Evolutionary conservation across 1,140 invertebrate species (phyloP), one percentile per base, ranked within the genome.

Genomic region (Zeugodacus cucurbitae): DNA sequence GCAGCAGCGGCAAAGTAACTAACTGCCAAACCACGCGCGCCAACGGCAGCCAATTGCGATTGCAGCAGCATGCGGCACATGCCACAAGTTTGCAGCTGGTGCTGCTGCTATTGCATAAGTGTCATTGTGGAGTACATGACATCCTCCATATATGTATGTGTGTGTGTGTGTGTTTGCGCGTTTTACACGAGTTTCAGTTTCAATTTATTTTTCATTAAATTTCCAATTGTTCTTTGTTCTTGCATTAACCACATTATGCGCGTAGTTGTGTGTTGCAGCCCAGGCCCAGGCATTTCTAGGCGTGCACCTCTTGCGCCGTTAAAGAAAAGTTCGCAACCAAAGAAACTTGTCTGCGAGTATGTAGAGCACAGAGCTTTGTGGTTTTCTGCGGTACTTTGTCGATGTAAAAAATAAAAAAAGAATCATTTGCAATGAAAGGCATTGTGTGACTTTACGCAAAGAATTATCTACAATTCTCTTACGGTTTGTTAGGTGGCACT

Each of bases 131-230:
- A 82, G 48, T 82, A 41, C 37, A 14, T 44, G 22, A 4, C 14
- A 70, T 0, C 11, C 17, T 4, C 3, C 14, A 54, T 54, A 26
- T 41, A 32, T 22, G 10, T 3, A 22, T n/a, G 70, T 22, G 22
- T 8, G 14, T 74, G 37, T 26, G 20, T 82, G 41, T 82, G 41
- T 78, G 41, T 26, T 8, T 41, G 41, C 26, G 37, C 48, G 10
- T 82, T 29, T 54, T 54, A 82, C 74, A 82, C 74, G 74, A 44
- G 37, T 48, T 82, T 82, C 74, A 82, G 74, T 82, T 82, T 82
- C 74, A 82, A 82, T 82, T 82, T 82, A 82, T 82, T 82, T 82
- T 82, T 82, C 74, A 82, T 82, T 82, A 82, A 82, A 82, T 82
- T 48, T 48, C 11, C 41, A 22, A 22, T 82, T 82, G 2, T 26